phyloP scores from a whole-genome alignment of 2,888 invertebrate species.

The Clitarchus hookeri region DNA sequence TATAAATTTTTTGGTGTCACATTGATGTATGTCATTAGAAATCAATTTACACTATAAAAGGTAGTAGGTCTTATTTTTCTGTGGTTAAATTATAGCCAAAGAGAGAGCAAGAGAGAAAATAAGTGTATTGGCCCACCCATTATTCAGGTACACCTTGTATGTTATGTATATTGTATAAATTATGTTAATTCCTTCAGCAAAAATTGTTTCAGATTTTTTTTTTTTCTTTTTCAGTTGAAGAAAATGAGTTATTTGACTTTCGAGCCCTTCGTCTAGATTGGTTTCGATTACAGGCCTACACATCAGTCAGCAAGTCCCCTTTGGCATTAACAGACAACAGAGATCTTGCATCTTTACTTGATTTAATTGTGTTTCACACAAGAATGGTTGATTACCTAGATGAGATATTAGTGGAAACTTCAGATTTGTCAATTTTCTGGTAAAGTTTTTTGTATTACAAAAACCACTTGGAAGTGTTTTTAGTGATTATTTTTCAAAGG shows the following conservation, averaged over 20 bases:
- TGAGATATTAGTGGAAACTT: constrained; percentile 94
- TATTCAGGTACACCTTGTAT: too few relatives aligned
- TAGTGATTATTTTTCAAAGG: neutral
- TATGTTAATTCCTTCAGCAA: too few relatives aligned
- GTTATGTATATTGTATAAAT: too few relatives aligned
- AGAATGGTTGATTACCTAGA: constrained; percentile 98
- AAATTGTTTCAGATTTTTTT: too few relatives aligned
- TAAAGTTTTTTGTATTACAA: constrained; percentile 44
- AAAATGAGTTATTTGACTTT: constrained; percentile 94
- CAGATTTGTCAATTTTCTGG: constrained; percentile 97
- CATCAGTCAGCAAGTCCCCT: constrained; percentile 82
- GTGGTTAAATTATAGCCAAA: too few relatives aligned
- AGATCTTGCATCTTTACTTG: constrained; percentile 88
- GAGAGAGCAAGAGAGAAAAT: too few relatives aligned
- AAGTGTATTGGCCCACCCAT: too few relatives aligned
- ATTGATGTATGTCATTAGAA: too few relatives aligned
- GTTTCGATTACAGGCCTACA: constrained; percentile 94
- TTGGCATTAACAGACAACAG: constrained; percentile 75
- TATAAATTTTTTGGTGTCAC: too few relatives aligned
- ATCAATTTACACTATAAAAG: too few relatives aligned
- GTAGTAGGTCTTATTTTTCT: too few relatives aligned
- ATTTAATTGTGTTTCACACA: constrained; percentile 95
- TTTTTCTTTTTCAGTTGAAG: constrained; percentile 69
- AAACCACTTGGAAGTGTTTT: neutral
- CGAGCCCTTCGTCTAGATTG: constrained; percentile 94